Conservation (phyloP, 1,140 invertebrate genomes). For the Drosophila lowei region DNA sequence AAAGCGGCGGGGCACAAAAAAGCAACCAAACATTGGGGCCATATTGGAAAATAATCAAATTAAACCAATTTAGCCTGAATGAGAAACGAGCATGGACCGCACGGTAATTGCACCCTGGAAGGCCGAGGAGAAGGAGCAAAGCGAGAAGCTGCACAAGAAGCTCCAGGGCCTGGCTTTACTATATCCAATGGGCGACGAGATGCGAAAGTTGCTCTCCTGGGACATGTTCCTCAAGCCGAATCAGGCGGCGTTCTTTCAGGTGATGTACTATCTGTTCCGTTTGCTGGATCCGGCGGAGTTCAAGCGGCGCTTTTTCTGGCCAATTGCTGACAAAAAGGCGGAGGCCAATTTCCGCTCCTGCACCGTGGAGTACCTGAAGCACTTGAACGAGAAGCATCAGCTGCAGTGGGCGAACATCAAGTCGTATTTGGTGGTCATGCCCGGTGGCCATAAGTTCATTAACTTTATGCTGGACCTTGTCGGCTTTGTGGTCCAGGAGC, state of each 20-base stretch:
- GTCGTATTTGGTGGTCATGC: constrained; percentile 79
- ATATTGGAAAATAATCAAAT: constrained; percentile 14
- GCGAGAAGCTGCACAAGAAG: constrained; percentile 63
- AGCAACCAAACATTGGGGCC: constrained; percentile 20
- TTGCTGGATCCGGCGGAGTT: constrained; percentile 83
- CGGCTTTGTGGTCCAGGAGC: constrained; percentile 64
- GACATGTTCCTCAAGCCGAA: constrained; percentile 85
- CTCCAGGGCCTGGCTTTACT: constrained; percentile 60
- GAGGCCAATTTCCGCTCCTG: constrained; percentile 83
- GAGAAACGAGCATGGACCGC: constrained; percentile 61
- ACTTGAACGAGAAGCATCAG: constrained; percentile 76
- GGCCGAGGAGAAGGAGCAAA: constrained; percentile 76
- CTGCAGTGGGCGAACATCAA: constrained; percentile 72
- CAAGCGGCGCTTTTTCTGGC: constrained; percentile 84
- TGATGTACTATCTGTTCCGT: constrained; percentile 84
- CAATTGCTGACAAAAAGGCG: constrained; percentile 83
- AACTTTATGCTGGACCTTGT: constrained; percentile 72
- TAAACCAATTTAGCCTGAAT: neutral
- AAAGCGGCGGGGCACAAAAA: neutral
- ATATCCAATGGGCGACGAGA: constrained; percentile 63
- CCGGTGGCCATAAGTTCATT: constrained; percentile 79
- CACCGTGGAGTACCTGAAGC: constrained; percentile 75
- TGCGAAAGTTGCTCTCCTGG: constrained; percentile 66
- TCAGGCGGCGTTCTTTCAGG: constrained; percentile 83
- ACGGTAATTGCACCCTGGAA: constrained; percentile 69